Conservation (phyloP, 2,113 vertebrate species). For the Nothobranchius kuhntae region DNA sequence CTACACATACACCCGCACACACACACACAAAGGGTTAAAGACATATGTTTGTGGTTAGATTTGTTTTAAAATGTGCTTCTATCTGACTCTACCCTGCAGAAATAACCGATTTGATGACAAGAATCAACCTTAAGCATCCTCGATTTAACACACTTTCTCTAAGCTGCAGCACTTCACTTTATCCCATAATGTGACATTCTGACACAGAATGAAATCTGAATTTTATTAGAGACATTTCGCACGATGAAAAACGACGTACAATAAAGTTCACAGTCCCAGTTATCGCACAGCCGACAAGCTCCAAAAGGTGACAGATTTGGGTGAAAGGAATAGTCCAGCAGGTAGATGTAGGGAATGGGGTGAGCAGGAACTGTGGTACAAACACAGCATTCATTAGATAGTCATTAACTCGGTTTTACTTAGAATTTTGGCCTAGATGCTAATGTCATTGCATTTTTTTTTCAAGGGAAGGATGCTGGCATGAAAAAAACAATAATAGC, state of each 20-base stretch:
- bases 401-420: conserved; percentile 51
- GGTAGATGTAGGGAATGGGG: neutral
- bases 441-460: conserved; percentile 35
- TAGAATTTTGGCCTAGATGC: conserved; percentile 46
- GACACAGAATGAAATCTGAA: conserved; percentile 6
- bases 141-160: neutral
- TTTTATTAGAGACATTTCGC: conserved; percentile 3
- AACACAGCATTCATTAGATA: conserved; percentile 23
- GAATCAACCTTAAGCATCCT: neutral
- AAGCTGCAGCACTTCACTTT: neutral
- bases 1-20: too few relatives aligned
- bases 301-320: neutral
- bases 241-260: conserved; percentile 13
- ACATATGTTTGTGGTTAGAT: too few relatives aligned
- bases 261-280: conserved; percentile 5
- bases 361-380: neutral
- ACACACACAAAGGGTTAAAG: too few relatives aligned
- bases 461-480: conserved; percentile 57
- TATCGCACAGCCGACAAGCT: neutral
- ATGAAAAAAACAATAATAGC: conserved; percentile 69
- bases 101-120: neutral
- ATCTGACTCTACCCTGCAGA: neutral
- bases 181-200: neutral
- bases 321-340: neutral
- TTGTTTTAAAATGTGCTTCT: too few relatives aligned